Conservation (phyloP, 2,113 vertebrate species). For the Piprites chloris region DNA sequence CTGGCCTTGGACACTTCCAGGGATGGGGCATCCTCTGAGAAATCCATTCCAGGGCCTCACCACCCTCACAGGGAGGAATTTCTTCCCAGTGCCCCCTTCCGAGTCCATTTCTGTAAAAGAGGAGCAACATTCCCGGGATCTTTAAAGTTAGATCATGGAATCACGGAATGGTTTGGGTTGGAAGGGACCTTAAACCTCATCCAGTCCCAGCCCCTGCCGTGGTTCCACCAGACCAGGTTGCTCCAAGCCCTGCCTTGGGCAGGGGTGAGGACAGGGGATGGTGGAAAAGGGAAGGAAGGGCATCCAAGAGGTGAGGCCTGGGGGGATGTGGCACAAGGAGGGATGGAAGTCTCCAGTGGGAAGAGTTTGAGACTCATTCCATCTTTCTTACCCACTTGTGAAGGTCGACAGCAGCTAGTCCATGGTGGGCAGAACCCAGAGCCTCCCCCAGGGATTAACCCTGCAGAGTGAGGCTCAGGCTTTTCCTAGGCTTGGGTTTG, state of each 20-base stretch:
- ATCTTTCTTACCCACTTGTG: background rate
- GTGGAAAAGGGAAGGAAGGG: background rate
- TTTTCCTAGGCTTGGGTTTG: fast-evolving
- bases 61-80: too few relatives aligned
- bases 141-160: too few relatives aligned
- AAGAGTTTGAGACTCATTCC: background rate
- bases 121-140: background rate
- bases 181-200: background rate
- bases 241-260: background rate
- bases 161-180: background rate
- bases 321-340: fast-evolving
- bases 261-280: background rate
- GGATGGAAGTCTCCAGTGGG: background rate
- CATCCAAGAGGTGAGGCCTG: fast-evolving
- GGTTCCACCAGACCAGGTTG: background rate
- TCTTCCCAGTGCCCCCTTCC: too few relatives aligned
- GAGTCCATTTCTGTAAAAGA: background rate
- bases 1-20: background rate
- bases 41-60: too few relatives aligned
- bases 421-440: background rate
- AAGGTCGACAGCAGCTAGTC: background rate
- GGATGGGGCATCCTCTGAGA: too few relatives aligned
- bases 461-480: fast-evolving
- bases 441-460: background rate
- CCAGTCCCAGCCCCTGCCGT: background rate